phyloP scores from a whole-genome alignment of 2,797 vertebrate genomes.

The Phataginus tetradactyla region DNA sequence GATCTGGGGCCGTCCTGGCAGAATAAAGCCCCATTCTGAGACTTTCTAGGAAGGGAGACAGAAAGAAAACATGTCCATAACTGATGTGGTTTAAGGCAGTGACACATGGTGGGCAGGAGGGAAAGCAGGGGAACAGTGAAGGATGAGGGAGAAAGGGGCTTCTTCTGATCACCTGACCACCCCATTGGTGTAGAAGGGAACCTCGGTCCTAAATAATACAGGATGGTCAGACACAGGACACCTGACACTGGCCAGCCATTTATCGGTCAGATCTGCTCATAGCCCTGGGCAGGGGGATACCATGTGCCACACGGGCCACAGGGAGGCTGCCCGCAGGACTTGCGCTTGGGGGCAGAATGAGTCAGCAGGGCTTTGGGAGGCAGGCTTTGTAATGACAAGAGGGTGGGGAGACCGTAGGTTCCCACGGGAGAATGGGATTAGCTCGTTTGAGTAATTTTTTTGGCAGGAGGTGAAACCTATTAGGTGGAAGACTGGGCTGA shows the following conservation, averaged over 20 bases:
- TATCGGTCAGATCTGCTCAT: neutral
- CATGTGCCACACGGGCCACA: rapidly evolving
- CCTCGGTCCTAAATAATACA: neutral
- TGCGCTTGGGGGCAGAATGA: neutral
- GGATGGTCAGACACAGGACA: neutral
- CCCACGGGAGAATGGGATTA: neutral
- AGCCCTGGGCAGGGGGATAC: neutral
- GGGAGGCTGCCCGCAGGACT: neutral
- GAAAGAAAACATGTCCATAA: neutral
- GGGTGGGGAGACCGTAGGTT: neutral
- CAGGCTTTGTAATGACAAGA: neutral
- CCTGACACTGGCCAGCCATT: neutral
- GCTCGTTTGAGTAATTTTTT: neutral
- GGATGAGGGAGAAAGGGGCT: neutral
- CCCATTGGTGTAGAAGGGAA: neutral
- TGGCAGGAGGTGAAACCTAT: neutral
- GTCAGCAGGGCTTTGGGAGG: neutral
- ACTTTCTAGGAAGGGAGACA: neutral
- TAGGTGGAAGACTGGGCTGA: neutral
- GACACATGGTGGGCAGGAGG: neutral
- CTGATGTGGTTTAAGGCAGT: neutral
- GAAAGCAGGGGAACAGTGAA: neutral
- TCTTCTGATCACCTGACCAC: neutral
- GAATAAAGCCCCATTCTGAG: neutral
- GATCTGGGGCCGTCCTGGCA: neutral